Conservation (phyloP, 2,797 vertebrate genomes). For the Schizopygopsis pylzovi region DNA sequence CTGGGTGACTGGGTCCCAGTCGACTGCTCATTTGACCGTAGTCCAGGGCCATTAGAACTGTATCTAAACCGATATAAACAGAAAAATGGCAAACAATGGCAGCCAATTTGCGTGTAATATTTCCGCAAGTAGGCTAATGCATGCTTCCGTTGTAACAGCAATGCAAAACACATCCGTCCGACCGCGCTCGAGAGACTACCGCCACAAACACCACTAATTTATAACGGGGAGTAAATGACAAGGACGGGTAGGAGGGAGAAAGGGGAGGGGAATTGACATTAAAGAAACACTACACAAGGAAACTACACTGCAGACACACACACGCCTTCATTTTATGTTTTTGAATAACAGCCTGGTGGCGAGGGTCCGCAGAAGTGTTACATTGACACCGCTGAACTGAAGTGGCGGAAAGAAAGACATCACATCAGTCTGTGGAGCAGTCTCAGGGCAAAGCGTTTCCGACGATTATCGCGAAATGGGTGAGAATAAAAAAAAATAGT, state of each 20-base stretch:
- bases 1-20: background rate
- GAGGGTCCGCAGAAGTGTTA: conserved; percentile 61
- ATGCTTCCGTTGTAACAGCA: background rate
- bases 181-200: background rate
- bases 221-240: conserved; percentile 72
- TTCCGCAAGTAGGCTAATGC: too few relatives aligned
- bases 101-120: background rate
- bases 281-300: conserved; percentile 84
- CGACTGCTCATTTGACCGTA: conserved; percentile 52
- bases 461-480: conserved; percentile 76
- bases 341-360: conserved; percentile 77
- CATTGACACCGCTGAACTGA: conserved; percentile 47
- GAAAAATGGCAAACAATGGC: background rate
- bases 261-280: conserved; percentile 82
- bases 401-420: conserved; percentile 56
- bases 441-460: conserved; percentile 66
- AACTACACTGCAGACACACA: conserved; percentile 71
- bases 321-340: conserved; percentile 80
- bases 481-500: conserved; percentile 72
- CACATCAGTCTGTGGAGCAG: conserved; percentile 43
- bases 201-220: conserved; percentile 51
- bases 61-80: conserved; percentile 30
- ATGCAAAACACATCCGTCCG: background rate
- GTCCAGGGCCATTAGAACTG: conserved; percentile 27
- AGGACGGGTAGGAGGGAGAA: conserved; percentile 71